Evolutionary conservation across 2,797 vertebrate species (phyloP), one percentile per base, ranked within the genome.

Genomic region (Hozukius guyotensis): DNA sequence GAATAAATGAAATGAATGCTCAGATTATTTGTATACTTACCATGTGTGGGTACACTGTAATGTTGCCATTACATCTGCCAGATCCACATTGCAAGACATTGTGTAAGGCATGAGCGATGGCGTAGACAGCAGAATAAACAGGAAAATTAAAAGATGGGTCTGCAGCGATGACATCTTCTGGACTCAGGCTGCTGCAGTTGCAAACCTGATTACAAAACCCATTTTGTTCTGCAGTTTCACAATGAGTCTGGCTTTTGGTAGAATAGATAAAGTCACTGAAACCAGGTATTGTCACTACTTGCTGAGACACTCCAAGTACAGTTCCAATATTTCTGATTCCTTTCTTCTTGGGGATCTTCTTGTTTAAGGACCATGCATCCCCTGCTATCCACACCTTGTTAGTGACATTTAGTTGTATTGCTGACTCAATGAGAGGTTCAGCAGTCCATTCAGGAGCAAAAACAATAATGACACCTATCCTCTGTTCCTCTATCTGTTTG

Each of bases 301-400:
- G 83, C 18, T 96, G 75, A 0, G 95, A 62, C 29, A 97, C 83
- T 0, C 97, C 97, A 12, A 98, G 76, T 24, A 98, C 92, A 0
- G 91, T 94, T 52, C 97, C 97, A 0, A 96, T 95, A 5, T 32
- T 88, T 60, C 20, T 64, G 32, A 97, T 95, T 65, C 95, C 94
- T 1, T 94, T 84, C 8, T 27, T 6, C 49, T 72, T 85, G 2
- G n/a, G 86, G 11, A 96, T 78, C 0, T 60, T 53, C 0, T 84
- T 87, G 76, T 95, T 94, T 74, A 97, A 77, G 0, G 87, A 91
- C 97, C 97, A 97, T 18, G 88, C 87, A n/a, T 98, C 97, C 0
- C 92, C 93, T 16, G 95, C 95, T 1, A 97, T 92, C 97, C 97
- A 97, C 56, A 98, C 96, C 80, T 96, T 97, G 67, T 92, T 80